These are phyloP conservation scores for Xestia c-nigrum DNA, from an alignment of 2,888 invertebrate genomes.

Conservation along the genomic window DNA sequence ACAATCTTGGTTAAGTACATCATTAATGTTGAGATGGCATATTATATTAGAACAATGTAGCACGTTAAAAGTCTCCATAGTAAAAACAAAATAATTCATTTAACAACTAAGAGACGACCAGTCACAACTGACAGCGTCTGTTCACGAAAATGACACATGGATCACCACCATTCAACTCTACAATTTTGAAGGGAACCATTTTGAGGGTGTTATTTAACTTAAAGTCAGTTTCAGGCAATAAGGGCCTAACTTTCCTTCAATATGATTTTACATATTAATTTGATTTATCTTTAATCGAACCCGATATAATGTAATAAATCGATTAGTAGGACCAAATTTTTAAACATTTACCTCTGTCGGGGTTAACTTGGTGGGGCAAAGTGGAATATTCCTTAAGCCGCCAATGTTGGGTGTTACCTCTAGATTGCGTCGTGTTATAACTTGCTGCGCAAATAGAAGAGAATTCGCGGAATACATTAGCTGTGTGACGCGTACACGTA, in stretches of 20 bases:
- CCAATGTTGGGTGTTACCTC: conserved; percentile 41
- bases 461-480: conserved; percentile 56
- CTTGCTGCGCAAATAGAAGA: conserved; percentile 26
- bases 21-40: too few species aligned
- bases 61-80: too few species aligned
- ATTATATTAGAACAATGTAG: too few species aligned
- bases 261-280: background rate
- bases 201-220: too few species aligned
- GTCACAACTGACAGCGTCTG: too few species aligned
- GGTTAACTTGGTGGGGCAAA: background rate
- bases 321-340: background rate
- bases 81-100: too few species aligned
- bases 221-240: background rate
- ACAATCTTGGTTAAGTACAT: too few species aligned
- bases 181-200: too few species aligned
- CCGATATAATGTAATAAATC: background rate
- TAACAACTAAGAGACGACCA: too few species aligned
- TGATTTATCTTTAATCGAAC: background rate
- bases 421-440: conserved; percentile 56
- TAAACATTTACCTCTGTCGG: background rate
- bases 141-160: too few species aligned
- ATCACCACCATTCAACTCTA: too few species aligned
- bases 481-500: background rate
- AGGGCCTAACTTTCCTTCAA: background rate
- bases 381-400: background rate